Evolutionary conservation across 2,113 vertebrate genomes (phyloP).

Genomic region (Leptobrachium leishanense): DNA sequence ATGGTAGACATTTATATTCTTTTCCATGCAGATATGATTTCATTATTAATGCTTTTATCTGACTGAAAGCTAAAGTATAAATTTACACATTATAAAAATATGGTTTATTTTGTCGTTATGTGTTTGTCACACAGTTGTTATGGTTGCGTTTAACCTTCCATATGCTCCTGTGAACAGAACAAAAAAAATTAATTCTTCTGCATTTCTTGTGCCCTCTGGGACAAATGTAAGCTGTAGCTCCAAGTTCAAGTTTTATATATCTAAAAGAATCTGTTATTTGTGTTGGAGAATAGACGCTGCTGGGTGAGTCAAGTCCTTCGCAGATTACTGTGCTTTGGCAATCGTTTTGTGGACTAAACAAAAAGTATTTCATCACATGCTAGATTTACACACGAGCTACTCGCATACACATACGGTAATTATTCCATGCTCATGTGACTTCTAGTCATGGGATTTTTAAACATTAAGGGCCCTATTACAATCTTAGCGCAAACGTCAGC

Average conservation of each 20-base stretch:
- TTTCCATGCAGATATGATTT: background rate
- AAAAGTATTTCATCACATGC: conserved; percentile 11
- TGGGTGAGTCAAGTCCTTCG: conserved; percentile 12
- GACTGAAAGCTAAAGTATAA: background rate
- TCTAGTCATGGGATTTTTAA: conserved; percentile 22
- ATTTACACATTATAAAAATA: background rate
- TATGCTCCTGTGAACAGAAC: background rate
- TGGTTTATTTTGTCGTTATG: background rate
- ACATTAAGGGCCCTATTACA: background rate
- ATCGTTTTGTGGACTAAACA: conserved; percentile 19
- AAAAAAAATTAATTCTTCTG: background rate
- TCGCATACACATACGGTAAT: conserved; percentile 19
- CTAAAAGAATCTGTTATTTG: conserved; percentile 7
- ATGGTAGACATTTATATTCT: background rate
- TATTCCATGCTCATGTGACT: conserved; percentile 16
- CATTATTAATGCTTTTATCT: background rate
- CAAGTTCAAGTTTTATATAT: conserved; percentile 9
- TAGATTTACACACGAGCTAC: background rate
- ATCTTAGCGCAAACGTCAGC: too few species aligned
- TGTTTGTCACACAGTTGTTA: background rate
- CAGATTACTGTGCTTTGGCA: conserved; percentile 18
- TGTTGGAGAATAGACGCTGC: background rate
- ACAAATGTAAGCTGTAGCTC: background rate
- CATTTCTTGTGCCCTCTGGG: conserved; percentile 13
- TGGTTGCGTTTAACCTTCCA: background rate